A percentile compares a stretch with the other conserved stretches of the same genome.
Conservation (phyloP, 2,888 invertebrate species). For the Poecilus cupreus region DNA sequence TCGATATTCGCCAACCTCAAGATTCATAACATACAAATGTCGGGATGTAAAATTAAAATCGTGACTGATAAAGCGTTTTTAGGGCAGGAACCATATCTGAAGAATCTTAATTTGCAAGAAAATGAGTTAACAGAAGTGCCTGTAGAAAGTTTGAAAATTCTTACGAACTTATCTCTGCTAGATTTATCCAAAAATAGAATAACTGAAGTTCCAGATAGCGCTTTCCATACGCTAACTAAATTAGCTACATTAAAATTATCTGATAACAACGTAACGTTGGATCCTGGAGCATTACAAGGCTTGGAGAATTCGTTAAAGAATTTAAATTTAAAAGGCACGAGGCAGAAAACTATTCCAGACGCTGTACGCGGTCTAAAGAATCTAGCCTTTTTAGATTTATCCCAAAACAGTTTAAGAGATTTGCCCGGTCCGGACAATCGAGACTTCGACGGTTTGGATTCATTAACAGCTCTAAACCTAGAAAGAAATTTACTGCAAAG, state of each 20-base stretch:
- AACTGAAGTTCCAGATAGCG: slow-evolving; percentile 81
- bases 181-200: slow-evolving; percentile 91
- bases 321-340: slow-evolving; percentile 90
- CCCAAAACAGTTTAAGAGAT: slow-evolving; percentile 90
- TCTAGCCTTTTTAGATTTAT: slow-evolving; percentile 91
- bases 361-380: slow-evolving; percentile 85
- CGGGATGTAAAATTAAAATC: slow-evolving; percentile 84
- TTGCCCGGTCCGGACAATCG: slow-evolving; percentile 83
- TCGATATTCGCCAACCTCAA: slow-evolving; percentile 81
- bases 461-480: slow-evolving; percentile 90
- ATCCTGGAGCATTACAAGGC: slow-evolving; percentile 83
- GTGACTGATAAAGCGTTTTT: slow-evolving; percentile 85
- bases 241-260: slow-evolving; percentile 89
- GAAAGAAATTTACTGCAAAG: slow-evolving; percentile 90
- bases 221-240: slow-evolving; percentile 83
- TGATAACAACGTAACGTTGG: slow-evolving; percentile 89
- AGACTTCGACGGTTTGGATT: slow-evolving; percentile 85
- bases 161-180: slow-evolving; percentile 84
- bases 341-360: slow-evolving; percentile 86
- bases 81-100: slow-evolving; percentile 87
- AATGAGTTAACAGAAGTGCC: slow-evolving; percentile 88
- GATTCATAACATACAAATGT: slow-evolving; percentile 89
- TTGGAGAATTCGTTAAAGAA: slow-evolving; percentile 89
- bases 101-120: slow-evolving; percentile 90
- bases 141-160: slow-evolving; percentile 79